A percentile compares a stretch with the other conserved stretches of the same genome.
phyloP scores from a whole-genome alignment of 64 coral and sea anemone genomes.

The Anthopleura sola region DNA sequence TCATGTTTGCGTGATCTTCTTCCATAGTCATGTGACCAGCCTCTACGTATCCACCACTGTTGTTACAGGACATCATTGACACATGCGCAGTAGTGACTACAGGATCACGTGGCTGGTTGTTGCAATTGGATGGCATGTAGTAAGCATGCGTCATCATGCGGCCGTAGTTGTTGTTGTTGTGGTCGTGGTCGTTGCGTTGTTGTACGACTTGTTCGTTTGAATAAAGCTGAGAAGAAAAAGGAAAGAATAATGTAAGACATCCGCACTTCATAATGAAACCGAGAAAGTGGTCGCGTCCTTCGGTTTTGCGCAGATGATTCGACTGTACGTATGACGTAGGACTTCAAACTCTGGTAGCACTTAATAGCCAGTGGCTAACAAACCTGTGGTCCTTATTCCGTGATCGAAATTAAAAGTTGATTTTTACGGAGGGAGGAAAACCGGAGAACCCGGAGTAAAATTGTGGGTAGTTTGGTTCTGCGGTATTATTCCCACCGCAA shows the following conservation, averaged over 20 bases:
- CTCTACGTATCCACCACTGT: constrained; percentile 46
- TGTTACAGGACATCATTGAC: constrained; percentile 67
- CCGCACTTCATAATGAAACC: background rate
- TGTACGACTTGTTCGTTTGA: background rate
- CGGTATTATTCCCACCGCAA: too few species aligned
- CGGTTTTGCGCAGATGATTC: too few species aligned
- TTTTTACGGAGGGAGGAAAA: too few species aligned
- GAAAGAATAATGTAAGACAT: background rate
- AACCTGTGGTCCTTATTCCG: too few species aligned
- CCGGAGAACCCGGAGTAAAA: too few species aligned
- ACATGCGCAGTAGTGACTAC: constrained; percentile 41
- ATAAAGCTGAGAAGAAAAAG: background rate
- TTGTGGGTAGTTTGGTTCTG: too few species aligned
- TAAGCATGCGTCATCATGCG: constrained; percentile 68
- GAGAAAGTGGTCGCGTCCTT: background rate
- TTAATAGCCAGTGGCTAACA: too few species aligned
- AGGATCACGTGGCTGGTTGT: constrained; percentile 37
- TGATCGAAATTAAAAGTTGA: too few species aligned
- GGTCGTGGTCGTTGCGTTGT: background rate
- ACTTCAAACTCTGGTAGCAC: too few species aligned
- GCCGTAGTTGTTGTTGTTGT: background rate
- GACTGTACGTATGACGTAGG: too few species aligned
- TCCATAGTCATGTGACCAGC: constrained; percentile 55
- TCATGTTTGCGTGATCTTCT: constrained; percentile 39
- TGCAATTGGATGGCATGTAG: constrained; percentile 56